Conservation (phyloP, 2,113 vertebrate species). For the Ancistrus triradiatus region DNA sequence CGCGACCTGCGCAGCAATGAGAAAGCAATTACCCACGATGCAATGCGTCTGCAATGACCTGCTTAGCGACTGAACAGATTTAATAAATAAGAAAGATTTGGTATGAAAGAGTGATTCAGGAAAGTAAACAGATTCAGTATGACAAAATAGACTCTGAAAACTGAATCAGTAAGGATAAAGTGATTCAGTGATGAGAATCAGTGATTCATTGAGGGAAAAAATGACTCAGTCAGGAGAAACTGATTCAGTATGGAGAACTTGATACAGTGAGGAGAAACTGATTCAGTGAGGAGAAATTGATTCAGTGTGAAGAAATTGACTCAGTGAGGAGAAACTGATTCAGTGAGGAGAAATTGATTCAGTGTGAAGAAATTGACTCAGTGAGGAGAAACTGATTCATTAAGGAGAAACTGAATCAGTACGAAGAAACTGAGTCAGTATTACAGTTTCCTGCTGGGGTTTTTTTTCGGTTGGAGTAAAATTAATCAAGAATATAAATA, state of each 20-base stretch:
- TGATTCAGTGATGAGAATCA: background rate
- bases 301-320: no score
- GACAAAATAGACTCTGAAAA: background rate
- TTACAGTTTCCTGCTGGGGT: background rate
- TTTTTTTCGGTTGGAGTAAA: no score
- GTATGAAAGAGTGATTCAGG: background rate
- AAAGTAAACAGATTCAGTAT: background rate
- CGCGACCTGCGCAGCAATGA: constrained; percentile 79
- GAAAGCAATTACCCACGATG: constrained; percentile 34
- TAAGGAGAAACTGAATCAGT: background rate
- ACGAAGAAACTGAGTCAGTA: background rate
- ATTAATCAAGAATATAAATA: no score
- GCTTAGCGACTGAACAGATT: background rate
- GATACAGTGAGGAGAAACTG: no score
- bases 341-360: background rate
- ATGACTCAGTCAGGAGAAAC: background rate
- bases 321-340: background rate
- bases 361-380: background rate
- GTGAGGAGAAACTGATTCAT: no score
- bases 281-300: no score
- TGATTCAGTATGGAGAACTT: no score
- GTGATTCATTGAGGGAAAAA: background rate
- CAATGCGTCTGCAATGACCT: background rate
- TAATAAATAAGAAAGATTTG: background rate
- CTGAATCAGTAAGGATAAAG: background rate